Base-by-base conservation (phyloP, 2,888 invertebrate species). In the Saturnia pavonia region DNA sequence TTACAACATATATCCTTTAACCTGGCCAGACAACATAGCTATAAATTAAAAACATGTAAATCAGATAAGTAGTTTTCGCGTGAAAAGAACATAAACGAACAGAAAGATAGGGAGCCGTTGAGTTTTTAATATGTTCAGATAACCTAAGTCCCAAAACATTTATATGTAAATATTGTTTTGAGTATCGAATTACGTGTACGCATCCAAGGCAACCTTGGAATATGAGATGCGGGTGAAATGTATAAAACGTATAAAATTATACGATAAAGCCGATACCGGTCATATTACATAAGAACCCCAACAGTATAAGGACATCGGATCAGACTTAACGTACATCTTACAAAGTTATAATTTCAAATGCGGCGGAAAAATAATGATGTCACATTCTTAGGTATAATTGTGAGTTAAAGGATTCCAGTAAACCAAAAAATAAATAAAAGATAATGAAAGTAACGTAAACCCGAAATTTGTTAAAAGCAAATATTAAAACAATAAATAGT, bases 211-310 rank as follows among this genome's bases (percentile, higher is more conserved):
- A 22, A 8, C 54, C 22, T 54, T 54, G 54, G 22, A 54, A 54
- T 54, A 54, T 54, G 9, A 54, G n/a, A 54, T 54, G 54, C n/a
- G 54, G 54, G 51, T 51, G n/a, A 51, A n/a, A 51, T n/a, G n/a
- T n/a, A n/a, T n/a, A n/a, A n/a, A 51, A 2, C n/a, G 16, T n/a
- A 9, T 54, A 22, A 54, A 22, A 22, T 9, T 43, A 51, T 0
- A 57, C 2, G 57, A 57, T 4, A 57, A 27, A 57, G 12, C 25
- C 11, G 12, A 25, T 4, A 57, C 1, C 12, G 57, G 12, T 14
- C 11, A 27, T 1, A 57, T 57, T 27, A 57, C 14, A 57, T 27
- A 1, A 25, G 14, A 57, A 1, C 1, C 25, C 12, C 25, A 25
- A 57, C 22, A 22, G 9, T 22, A 54, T 22, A 22, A 54, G 6